A percentile compares a stretch with the other conserved stretches of the same genome.
phyloP scores from a whole-genome alignment of 1,140 invertebrate genomes.

The Drosophila arawakana region DNA sequence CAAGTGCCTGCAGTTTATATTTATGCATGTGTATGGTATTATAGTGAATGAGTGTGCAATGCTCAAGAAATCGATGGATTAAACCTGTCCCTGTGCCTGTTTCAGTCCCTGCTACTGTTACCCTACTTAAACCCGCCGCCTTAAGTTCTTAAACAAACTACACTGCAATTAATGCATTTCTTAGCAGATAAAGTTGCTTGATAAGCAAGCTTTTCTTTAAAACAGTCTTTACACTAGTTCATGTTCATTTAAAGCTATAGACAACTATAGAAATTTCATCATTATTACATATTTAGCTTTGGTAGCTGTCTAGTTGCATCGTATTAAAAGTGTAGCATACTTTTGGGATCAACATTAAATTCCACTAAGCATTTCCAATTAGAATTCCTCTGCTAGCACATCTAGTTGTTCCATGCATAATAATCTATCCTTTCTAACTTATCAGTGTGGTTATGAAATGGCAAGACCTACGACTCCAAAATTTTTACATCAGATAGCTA shows the following conservation, averaged over 20 bases:
- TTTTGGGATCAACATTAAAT: neutral
- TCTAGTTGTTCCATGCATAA: too few relatives aligned
- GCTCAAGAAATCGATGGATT: constrained; percentile 69
- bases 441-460: too few relatives aligned
- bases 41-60: constrained; percentile 36
- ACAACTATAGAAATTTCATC: too few relatives aligned
- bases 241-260: neutral
- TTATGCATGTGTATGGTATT: constrained; percentile 14
- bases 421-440: too few relatives aligned
- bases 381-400: too few relatives aligned
- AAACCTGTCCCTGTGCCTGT: constrained; percentile 26
- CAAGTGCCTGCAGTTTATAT: constrained; percentile 30
- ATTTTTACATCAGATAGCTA: too few relatives aligned
- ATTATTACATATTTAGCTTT: neutral
- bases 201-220: neutral
- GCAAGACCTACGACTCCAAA: too few relatives aligned
- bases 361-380: neutral
- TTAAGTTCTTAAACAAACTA: constrained; percentile 9
- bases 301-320: neutral
- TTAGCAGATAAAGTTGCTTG: constrained; percentile 6
- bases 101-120: constrained; percentile 12
- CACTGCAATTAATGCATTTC: constrained; percentile 23
- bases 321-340: constrained; percentile 7
- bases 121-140: neutral
- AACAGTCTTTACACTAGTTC: neutral